Base-by-base conservation (phyloP, 2,888 invertebrate genomes). In the Nematopogon swammerdamellus region DNA sequence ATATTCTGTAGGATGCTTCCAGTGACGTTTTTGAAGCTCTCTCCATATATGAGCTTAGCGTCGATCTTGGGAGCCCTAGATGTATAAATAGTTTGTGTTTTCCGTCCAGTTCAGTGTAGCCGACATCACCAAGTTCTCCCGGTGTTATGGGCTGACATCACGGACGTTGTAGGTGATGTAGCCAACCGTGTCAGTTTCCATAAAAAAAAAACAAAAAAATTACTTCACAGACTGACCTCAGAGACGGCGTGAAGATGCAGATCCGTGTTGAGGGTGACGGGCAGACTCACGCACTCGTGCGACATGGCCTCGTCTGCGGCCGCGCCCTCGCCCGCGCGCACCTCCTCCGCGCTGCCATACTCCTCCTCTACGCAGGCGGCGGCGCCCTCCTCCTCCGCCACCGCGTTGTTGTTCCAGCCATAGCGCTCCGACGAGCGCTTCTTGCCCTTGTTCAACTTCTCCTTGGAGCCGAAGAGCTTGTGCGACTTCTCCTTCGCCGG, bases 401-500 rank as follows among this genome's bases (percentile, higher is more conserved):
- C 76, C 49, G 72, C 79, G 68, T 77, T 79, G 52, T 77, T 82
- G 58, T 77, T 80, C 43, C 70, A 56, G 57, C 53, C 51, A 47
- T 47, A 52, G 6, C n/a, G 11, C 11, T 36, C 72, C 53, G 79
- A 61, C 54, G 81, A 79, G 52, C 68, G 70, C 63, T 74, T 72
- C 60, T 79, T 75, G 53, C 73, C 64, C 59, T 79, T 79, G 54
- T 81, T 70, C 18, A 82, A 65, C 61, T 81, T 81, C 61, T 82
- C 82, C 53, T 81, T 80, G 1, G 80, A 79, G 1, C 80, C 77
- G 54, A 82, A 82, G 58, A 80, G 71, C 59, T 83, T 83, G 10
- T 71, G 60, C 3, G 70, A 57, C 58, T 80, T 80, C 47, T 77
- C 77, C 51, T 77, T 64, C 0, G 76, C 67, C 10, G 80, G 73